Evolutionary conservation across 2,888 invertebrate species (phyloP).

Genomic region (Branchipolynoe longqiensis): DNA sequence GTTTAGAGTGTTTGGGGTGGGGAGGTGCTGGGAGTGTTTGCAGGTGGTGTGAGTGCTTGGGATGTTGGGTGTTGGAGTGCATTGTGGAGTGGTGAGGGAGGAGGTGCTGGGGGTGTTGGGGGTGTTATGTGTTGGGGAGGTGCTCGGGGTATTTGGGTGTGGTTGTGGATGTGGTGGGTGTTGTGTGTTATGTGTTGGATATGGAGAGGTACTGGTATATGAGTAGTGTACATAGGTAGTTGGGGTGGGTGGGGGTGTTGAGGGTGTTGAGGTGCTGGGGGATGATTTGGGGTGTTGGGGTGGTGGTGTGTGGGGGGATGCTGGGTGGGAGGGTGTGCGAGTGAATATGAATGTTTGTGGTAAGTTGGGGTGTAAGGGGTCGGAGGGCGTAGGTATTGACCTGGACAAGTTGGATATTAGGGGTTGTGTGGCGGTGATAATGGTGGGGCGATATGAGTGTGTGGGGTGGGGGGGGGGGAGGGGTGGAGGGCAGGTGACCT

Average conservation of each 20-base stretch:
- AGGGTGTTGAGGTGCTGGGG: too few relatives aligned
- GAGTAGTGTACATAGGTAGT: not conserved
- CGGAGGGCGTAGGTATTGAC: not conserved
- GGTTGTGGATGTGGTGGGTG: not conserved
- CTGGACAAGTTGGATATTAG: not conserved
- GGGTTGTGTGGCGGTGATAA: not conserved
- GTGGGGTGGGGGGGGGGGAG: not conserved
- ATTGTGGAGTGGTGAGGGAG: not conserved
- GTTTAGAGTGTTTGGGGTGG: not conserved
- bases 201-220: not conserved
- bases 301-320: not conserved
- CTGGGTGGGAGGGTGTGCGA: too few relatives aligned
- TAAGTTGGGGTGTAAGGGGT: not conserved
- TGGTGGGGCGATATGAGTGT: not conserved
- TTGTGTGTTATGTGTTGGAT: not conserved
- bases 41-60: not conserved
- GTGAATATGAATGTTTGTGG: not conserved
- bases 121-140: not conserved
- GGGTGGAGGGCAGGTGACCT: not conserved
- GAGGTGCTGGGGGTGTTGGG: not conserved
- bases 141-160: not conserved
- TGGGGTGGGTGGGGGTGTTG: not conserved
- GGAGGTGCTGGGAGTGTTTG: not conserved
- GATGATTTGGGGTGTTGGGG: too few relatives aligned
- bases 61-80: not conserved